These are phyloP conservation scores for Xyrichtys novacula DNA, from an alignment of 2,797 vertebrate genomes.

Conservation along the genomic window DNA sequence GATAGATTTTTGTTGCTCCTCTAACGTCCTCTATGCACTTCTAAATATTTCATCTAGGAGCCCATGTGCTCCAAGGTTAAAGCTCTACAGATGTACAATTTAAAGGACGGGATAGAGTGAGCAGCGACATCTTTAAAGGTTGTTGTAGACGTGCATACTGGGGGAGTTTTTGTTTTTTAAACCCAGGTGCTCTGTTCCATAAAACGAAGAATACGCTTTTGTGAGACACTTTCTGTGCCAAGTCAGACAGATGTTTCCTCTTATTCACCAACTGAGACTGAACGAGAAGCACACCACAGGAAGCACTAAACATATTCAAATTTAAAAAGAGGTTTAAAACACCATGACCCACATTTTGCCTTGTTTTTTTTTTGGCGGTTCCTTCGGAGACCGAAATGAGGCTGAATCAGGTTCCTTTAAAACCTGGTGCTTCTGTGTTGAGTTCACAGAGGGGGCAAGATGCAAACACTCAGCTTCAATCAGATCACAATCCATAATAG, in stretches of 20 bases:
- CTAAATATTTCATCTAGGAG: no score
- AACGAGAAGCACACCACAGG: constrained; percentile 1
- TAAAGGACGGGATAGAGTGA: constrained; percentile 4
- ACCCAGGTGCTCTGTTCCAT: background rate
- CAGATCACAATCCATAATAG: constrained; percentile 86
- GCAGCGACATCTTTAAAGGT: constrained; percentile 20
- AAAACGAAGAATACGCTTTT: constrained; percentile 17
- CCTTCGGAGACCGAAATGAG: constrained; percentile 9
- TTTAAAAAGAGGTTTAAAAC: background rate
- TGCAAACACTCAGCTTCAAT: constrained; percentile 87
- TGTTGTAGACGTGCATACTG: constrained; percentile 23
- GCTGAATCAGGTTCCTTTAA: constrained; percentile 28
- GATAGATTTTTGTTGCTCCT: no score
- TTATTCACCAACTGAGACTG: background rate
- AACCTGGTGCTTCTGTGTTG: constrained; percentile 38
- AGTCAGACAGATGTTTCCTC: background rate
- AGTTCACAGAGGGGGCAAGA: constrained; percentile 80
- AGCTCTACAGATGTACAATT: constrained; percentile 45
- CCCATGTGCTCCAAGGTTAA: no score
- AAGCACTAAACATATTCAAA: background rate
- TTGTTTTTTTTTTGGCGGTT: background rate
- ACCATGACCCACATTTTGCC: background rate
- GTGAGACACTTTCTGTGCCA: background rate
- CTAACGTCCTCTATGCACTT: no score
- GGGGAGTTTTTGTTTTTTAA: constrained; percentile 38